phyloP scores from a whole-genome alignment of 2,113 vertebrate genomes.

The Leuciscus idus region DNA sequence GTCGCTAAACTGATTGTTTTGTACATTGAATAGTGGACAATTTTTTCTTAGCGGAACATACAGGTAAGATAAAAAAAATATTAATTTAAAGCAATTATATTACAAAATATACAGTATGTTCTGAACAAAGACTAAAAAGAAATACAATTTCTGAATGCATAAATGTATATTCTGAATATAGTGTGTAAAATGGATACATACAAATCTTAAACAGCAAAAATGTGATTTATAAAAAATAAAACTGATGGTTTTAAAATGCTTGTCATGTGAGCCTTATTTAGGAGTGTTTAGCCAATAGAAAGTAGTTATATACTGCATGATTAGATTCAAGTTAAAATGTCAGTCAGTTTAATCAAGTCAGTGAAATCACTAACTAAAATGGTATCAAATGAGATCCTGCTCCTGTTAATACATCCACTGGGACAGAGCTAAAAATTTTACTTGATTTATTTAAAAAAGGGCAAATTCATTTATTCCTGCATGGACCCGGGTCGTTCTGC shows the following conservation, averaged over 20 bases:
- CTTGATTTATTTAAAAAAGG: neutral
- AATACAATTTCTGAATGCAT: neutral
- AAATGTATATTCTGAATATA: neutral
- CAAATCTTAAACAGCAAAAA: neutral
- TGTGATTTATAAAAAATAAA: neutral
- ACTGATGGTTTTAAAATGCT: neutral
- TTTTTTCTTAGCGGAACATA: neutral
- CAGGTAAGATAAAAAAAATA: neutral
- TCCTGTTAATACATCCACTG: neutral
- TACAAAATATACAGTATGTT: neutral
- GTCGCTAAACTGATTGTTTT: neutral
- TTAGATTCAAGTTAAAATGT: neutral
- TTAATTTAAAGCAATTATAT: neutral
- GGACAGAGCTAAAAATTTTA: neutral
- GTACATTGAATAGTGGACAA: neutral
- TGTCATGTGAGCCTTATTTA: neutral
- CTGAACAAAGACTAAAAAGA: neutral
- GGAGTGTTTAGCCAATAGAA: neutral
- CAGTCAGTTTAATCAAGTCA: constrained; percentile 5
- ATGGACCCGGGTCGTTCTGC: neutral
- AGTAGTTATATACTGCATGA: neutral
- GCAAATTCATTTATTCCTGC: neutral
- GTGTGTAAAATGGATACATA: neutral
- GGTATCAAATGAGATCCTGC: neutral
- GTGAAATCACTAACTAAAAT: neutral